Conservation (phyloP, 2,888 invertebrate genomes). For the Euspilapteryx auroguttella region DNA sequence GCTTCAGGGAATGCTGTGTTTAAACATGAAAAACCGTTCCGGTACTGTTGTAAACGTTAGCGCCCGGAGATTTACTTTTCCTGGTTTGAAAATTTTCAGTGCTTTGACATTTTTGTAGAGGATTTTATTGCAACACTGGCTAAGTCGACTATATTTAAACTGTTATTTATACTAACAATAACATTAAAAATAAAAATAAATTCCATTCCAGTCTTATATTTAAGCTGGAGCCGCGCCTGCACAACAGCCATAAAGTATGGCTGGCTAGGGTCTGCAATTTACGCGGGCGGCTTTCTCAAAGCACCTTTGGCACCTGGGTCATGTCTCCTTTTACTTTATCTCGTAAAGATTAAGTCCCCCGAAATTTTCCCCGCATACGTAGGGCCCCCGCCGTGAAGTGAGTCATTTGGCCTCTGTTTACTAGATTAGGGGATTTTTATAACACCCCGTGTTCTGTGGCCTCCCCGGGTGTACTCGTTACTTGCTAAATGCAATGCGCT, state of each 20-base stretch:
- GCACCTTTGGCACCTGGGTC: conserved; percentile 44
- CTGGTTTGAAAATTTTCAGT: conserved; percentile 8
- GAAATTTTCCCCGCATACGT: conserved; percentile 33
- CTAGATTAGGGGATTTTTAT: conserved; percentile 58
- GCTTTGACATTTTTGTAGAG: too few species aligned
- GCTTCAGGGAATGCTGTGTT: conserved; percentile 43
- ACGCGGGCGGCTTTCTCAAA: conserved; percentile 19
- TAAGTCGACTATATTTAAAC: too few species aligned
- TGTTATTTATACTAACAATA: too few species aligned
- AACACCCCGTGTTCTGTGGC: conserved; percentile 37
- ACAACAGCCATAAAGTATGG: neutral
- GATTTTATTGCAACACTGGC: too few species aligned
- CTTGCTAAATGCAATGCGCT: conserved; percentile 16
- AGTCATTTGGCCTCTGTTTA: conserved; percentile 59
- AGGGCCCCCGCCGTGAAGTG: conserved; percentile 46
- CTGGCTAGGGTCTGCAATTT: conserved; percentile 21
- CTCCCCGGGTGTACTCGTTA: conserved; percentile 32
- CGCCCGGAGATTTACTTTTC: conserved; percentile 21
- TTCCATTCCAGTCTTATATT: too few species aligned
- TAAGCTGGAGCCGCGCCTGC: too few species aligned
- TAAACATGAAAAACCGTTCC: conserved; percentile 58
- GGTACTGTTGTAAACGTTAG: conserved; percentile 47
- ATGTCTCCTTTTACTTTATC: conserved; percentile 58
- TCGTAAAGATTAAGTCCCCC: conserved; percentile 56
- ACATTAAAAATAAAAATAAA: too few species aligned